phyloP scores from a whole-genome alignment of 2,113 vertebrate genomes.

The Hemibagrus wyckioides region DNA sequence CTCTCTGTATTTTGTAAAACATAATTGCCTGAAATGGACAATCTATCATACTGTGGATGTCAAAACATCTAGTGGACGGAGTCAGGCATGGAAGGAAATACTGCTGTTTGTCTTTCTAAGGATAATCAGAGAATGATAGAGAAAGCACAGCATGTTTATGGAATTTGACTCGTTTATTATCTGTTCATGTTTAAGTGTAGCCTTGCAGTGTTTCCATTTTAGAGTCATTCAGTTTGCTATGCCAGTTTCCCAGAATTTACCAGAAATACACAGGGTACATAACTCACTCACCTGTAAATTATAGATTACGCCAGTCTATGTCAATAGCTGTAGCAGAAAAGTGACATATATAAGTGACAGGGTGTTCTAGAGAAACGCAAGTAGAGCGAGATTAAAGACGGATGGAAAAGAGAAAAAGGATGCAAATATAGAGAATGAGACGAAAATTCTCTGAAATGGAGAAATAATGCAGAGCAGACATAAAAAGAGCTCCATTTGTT shows the following conservation, averaged over 20 bases:
- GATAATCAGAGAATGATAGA: constrained; percentile 23
- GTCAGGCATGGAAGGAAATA: constrained; percentile 11
- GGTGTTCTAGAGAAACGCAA: constrained; percentile 7
- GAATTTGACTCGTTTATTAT: not conserved
- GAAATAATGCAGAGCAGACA: constrained; percentile 22
- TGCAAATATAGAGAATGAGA: not conserved
- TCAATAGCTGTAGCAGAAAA: constrained; percentile 1
- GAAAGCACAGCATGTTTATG: not conserved
- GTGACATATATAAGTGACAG: not conserved
- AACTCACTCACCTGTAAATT: not conserved
- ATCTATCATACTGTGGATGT: constrained; percentile 40
- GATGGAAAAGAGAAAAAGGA: constrained; percentile 16
- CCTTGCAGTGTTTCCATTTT: not conserved
- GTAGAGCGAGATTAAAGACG: not conserved
- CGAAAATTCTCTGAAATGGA: not conserved
- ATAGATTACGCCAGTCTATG: not conserved
- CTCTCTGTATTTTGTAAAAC: constrained; percentile 43
- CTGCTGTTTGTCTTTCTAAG: constrained; percentile 13
- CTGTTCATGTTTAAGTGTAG: not conserved
- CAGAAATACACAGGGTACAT: not conserved
- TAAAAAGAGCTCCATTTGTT: constrained; percentile 41
- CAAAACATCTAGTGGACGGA: constrained; percentile 39
- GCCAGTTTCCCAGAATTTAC: not conserved
- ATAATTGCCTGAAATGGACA: constrained; percentile 53
- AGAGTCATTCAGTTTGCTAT: not conserved